These are phyloP conservation scores for Cheilosia grossa DNA, from an alignment of 2,888 invertebrate species.

Conservation along the genomic window DNA sequence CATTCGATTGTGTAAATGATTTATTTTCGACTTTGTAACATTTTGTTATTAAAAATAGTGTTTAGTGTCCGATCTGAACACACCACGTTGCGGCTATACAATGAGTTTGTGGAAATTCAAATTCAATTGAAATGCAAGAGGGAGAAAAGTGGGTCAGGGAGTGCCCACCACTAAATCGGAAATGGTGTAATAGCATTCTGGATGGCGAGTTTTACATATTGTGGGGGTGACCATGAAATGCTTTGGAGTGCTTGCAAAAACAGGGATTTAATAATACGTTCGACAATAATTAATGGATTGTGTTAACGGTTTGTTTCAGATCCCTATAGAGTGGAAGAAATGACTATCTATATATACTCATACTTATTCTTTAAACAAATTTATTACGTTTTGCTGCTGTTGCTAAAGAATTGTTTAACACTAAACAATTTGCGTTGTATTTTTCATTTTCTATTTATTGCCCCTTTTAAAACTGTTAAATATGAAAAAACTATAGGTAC, in stretches of 20 bases:
- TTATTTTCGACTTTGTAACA: conserved; percentile 56
- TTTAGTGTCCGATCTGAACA: conserved; percentile 33
- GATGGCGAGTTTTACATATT: conserved; percentile 27
- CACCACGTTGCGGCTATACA: conserved; percentile 29
- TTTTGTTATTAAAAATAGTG: conserved; percentile 58
- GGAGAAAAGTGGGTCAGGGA: conserved; percentile 68
- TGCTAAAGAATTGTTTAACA: neutral
- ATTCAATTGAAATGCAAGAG: conserved; percentile 68
- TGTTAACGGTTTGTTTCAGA: neutral
- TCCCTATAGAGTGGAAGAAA: neutral
- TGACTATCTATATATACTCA: too few relatives aligned
- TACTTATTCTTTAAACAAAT: too few relatives aligned
- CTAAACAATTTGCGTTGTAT: too few relatives aligned
- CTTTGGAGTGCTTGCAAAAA: conserved; percentile 37
- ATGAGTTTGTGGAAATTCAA: conserved; percentile 44
- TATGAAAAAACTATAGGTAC: too few relatives aligned
- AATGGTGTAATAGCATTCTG: conserved; percentile 57
- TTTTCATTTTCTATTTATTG: too few relatives aligned
- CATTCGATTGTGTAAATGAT: conserved; percentile 67
- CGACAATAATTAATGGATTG: neutral
- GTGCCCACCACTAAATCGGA: conserved; percentile 53
- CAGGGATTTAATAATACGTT: neutral
- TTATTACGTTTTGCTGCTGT: neutral
- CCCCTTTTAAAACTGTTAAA: too few relatives aligned
- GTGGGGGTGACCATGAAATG: conserved; percentile 50